Evolutionary conservation across 2,797 vertebrate genomes (phyloP), one percentile per base, ranked within the genome.

Genomic region (Borostomias antarcticus): DNA sequence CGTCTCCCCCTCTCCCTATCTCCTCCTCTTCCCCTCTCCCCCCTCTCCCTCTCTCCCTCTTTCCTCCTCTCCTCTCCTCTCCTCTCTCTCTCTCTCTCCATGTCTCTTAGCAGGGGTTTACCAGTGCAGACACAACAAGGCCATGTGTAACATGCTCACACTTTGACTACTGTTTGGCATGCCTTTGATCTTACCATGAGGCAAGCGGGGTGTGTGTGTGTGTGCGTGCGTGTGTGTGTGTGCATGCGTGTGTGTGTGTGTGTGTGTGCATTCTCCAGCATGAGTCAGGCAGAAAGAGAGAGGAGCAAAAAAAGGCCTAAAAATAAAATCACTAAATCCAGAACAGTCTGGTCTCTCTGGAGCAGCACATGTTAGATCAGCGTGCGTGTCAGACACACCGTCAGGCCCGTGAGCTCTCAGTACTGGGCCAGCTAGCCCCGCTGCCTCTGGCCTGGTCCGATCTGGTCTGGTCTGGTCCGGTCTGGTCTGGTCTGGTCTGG

Each of bases 71-170:
- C 8, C 47, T 7, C n/a, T 23, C 47, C 47, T 6, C 2, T 1
- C 47, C 21, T 23, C 45, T n/a, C n/a, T 33, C 29, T 30, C 73
- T 50, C 69, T 73, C 69, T 13, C 69, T 68, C 74, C 62, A 53
- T 21, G 19, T 2, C 3, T 72, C 69, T 82, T 70, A 78, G 33
- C 47, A 29, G 43, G n/a, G 72, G 73, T 72, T 53, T 48, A 69
- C 59, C 61, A 29, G 77, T 65, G 74, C 79, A 88, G 84, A 85
- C 87, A 85, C 86, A 89, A 88, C 87, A 88, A 62, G 72, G 78
- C 79, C 73, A 69, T 74, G 69, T 73, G 77, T 73, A 77, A 65
- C 84, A 76, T 17, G 69, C 77, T 86, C 76, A 70, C 82, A 85
- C 73, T 85, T 70, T 75, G 72, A 82, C 85, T 83, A 73, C 85